Base-by-base conservation (phyloP, 2,113 vertebrate genomes). In the Argyrosomus japonicus region DNA sequence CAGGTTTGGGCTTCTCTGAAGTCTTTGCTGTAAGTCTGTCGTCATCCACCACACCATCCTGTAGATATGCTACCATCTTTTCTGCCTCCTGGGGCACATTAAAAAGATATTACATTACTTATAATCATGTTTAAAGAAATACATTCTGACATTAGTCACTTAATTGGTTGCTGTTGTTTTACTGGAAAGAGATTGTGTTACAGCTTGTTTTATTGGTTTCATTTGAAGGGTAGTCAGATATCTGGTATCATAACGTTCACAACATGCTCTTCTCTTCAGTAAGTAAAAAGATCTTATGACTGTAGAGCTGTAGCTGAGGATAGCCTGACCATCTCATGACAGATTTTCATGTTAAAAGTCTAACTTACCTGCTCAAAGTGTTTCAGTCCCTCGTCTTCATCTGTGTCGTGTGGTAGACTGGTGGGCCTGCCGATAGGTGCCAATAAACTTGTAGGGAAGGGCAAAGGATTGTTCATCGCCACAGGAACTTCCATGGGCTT, bases 11-110 rank as follows among this genome's bases (percentile, higher is more conserved):
- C 91, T 97, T 95, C 93, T 97, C 97, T 58, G 96, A 93, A 63
- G 95, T 95, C 93, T 99, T 99, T 54, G 95, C 93, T 50, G 95
- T 84, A 72, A 97, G 91, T 84, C 97, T 96, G 83, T 99, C 97
- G 29, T 99, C 97, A 82, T 99, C 98, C 74, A 96, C 94, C 56
- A 94, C 96, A 57, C 96, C 97, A 80, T 99, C 98, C 88, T 99
- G 98, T 12, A 99, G 94, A 88, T 99, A 99, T 1, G 98, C 98
- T 87, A 99, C 98, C 98, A 99, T 99, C 86, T 99, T 99, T 89
- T 99, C 98, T 50, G 98, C 98, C 95, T 99, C 98, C 98, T 99
- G 92, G 23, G 40, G 14, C 40, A 43, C 29, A 25, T 65, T 17
- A 21, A 40, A 23, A 70, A 56, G 15, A 7, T 25, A 45, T 18